Conservation (phyloP, 1,140 invertebrate species). For the Ectropis grisescens region DNA sequence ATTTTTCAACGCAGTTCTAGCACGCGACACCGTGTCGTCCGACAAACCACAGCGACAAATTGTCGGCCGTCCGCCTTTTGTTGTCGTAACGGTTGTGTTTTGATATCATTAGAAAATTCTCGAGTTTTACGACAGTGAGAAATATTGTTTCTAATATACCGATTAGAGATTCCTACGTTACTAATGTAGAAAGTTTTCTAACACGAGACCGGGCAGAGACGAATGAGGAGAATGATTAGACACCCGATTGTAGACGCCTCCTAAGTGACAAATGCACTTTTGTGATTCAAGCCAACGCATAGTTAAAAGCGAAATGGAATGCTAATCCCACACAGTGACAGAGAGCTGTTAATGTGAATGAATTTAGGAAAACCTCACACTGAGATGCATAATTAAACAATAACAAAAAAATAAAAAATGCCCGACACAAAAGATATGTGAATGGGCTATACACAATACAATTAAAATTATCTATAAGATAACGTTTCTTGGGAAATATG, state of each 20-base stretch:
- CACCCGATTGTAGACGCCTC: slow-evolving; percentile 14
- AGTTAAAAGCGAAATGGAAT: too few relatives aligned
- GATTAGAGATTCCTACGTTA: slow-evolving; percentile 42
- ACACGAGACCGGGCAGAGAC: slow-evolving; percentile 30
- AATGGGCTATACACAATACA: slow-evolving; percentile 18
- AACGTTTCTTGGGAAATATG: slow-evolving; percentile 39
- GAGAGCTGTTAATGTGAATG: too few relatives aligned
- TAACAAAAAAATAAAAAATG: too few relatives aligned
- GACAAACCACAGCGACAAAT: slow-evolving; percentile 30
- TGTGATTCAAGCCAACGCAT: too few relatives aligned
- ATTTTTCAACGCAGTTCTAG: slow-evolving; percentile 48
- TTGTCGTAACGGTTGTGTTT: slow-evolving; percentile 51
- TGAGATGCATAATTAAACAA: slow-evolving; percentile 11
- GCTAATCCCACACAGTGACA: too few relatives aligned
- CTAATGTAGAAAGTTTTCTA: slow-evolving; percentile 40
- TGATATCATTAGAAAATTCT: slow-evolving; percentile 57
- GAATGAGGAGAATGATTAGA: slow-evolving; percentile 27
- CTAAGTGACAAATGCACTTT: too few relatives aligned
- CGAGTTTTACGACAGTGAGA: slow-evolving; percentile 41
- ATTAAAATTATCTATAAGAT: slow-evolving; percentile 49
- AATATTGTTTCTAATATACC: slow-evolving; percentile 48
- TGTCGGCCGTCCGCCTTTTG: slow-evolving; percentile 37
- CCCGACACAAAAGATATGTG: too few relatives aligned
- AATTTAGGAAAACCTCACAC: slow-evolving; percentile 36
- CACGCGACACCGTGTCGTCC: slow-evolving; percentile 42